A percentile compares a stretch with the other conserved stretches of the same genome.
Conservation (phyloP, 1,140 invertebrate species). For the Caenorhabditis inopinata region DNA sequence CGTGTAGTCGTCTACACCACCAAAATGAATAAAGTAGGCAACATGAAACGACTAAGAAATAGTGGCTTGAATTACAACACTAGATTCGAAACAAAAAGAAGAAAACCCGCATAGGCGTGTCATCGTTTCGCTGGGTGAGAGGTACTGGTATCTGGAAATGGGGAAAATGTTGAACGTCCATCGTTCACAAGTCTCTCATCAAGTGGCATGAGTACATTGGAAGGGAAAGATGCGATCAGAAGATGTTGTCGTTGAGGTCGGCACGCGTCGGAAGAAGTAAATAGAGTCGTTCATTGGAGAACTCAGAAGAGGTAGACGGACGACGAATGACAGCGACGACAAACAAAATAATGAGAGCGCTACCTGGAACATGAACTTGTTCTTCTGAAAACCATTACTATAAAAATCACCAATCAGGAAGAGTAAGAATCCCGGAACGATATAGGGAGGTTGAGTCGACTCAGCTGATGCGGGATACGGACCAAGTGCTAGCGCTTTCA, state of each 20-base stretch:
- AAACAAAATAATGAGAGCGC: background rate
- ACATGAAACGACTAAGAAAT: background rate
- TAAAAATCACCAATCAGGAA: background rate
- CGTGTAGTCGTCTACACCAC: background rate
- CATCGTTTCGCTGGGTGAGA: background rate
- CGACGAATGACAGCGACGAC: background rate
- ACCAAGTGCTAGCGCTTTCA: background rate
- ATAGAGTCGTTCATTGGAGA: constrained; percentile 2
- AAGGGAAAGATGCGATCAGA: background rate
- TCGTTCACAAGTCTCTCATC: background rate
- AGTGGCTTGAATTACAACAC: background rate
- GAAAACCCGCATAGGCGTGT: background rate
- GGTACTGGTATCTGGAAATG: background rate
- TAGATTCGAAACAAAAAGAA: background rate
- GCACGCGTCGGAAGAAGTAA: constrained; percentile 24
- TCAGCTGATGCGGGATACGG: background rate
- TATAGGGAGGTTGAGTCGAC: background rate
- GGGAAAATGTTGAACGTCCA: background rate
- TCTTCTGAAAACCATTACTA: no score
- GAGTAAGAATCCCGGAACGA: background rate
- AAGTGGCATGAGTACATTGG: constrained; percentile 21
- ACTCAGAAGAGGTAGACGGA: background rate
- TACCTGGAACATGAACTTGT: background rate
- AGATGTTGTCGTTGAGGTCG: constrained; percentile 31
- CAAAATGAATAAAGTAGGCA: background rate